phyloP scores from a whole-genome alignment of 37 sponge, comb jelly and placozoan genomes.

The Diacarnus erythraeanus region DNA sequence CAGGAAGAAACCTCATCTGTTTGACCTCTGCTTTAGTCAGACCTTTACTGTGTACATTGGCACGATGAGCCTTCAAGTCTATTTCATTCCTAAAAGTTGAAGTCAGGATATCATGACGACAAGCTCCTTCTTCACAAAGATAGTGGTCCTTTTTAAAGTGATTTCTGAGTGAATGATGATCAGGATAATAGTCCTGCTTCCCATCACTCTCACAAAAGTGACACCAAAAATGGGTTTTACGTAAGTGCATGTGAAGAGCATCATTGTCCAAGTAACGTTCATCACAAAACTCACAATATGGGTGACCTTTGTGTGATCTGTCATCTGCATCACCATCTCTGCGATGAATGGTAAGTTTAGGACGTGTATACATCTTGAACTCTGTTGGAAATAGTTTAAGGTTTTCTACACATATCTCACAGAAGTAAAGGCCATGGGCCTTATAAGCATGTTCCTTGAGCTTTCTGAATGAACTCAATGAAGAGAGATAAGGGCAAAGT shows the following conservation, averaged over 20 bases:
- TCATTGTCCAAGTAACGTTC: conserved; percentile 87
- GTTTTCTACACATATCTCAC: conserved; percentile 75
- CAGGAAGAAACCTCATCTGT: conserved; percentile 51
- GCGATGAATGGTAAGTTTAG: conserved; percentile 64
- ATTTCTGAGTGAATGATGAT: conserved; percentile 37
- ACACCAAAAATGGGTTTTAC: conserved; percentile 88
- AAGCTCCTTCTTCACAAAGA: conserved; percentile 81
- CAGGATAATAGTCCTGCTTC: conserved; percentile 71
- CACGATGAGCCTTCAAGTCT: conserved; percentile 81
- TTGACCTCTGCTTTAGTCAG: conserved; percentile 69
- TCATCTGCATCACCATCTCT: conserved; percentile 73
- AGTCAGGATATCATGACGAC: conserved; percentile 64
- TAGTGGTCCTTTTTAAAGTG: conserved; percentile 85
- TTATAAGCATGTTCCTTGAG: conserved; percentile 67
- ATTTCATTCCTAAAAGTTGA: conserved; percentile 78
- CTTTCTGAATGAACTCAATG: conserved; percentile 8
- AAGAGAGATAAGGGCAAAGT: conserved; percentile 26
- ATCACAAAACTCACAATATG: conserved; percentile 86
- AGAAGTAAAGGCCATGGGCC: conserved; percentile 62
- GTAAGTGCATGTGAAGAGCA: conserved; percentile 72
- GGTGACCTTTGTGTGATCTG: conserved; percentile 82
- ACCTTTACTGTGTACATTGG: conserved; percentile 55
- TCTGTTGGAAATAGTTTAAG: conserved; percentile 83
- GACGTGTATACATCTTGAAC: conserved; percentile 66
- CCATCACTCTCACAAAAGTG: conserved; percentile 87